Evolutionary conservation across 2,888 invertebrate genomes (phyloP), one percentile per base, ranked within the genome.

Genomic region (Acanthosepion esculentum): DNA sequence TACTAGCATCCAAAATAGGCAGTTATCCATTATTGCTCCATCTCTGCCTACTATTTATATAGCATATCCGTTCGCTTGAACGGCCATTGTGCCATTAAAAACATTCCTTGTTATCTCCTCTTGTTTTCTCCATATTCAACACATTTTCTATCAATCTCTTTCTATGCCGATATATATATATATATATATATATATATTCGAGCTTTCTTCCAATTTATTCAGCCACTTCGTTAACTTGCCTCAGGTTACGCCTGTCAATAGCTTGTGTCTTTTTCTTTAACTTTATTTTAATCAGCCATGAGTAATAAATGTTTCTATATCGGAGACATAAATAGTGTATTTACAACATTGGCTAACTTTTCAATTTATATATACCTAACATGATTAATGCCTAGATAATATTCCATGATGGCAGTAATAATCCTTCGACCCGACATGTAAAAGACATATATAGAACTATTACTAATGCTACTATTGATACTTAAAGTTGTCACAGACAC

Each of bases 301-400:
- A 78, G 15, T 15, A 78, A 78, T n/a, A n/a, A 12, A n/a, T 10
- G 5, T 10, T 78, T 78, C n/a, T n/a, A n/a, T 78, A 78, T 15
- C 78, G n/a, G 3, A 78, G n/a, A 33, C 78, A 78, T 78, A 78
- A 78, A 78, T 33, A 78, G 33, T 78, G 78, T 33, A 78, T 78
- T 78, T 78, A 78, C n/a, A 78, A n/a, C 20, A 0, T 33, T n/a
- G n/a, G n/a, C 15, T 78, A 78, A 33, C 12, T 78, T 78, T 78
- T 78, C 78, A 78, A 78, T 78, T 78, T 78, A 78, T n/a, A n/a
- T 33, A 78, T 78, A 78, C n/a, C 78, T n/a, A 78, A 78, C 78
- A 12, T 78, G 78, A 78, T 78, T 78, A 78, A 78, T 78, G 12
- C n/a, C 0, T 3, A 0, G 7, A n/a, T n/a, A 8, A 78, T 12